These are phyloP conservation scores for Phoeniculus purpureus DNA, from an alignment of 2,797 vertebrate species.

Conservation along the genomic window DNA sequence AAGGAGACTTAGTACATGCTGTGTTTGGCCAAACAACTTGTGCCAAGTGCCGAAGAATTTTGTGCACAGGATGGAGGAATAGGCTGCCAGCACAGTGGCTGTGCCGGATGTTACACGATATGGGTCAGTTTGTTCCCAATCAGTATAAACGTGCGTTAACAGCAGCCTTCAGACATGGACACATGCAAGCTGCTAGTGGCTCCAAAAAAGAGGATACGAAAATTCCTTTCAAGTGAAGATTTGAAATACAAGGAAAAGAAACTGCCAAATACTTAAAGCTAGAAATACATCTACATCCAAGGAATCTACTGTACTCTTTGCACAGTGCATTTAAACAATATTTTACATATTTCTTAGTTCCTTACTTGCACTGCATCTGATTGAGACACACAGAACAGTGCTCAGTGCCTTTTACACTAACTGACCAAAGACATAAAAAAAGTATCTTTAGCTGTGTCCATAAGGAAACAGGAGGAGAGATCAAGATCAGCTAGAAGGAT, in stretches of 20 bases:
- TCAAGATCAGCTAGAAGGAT: background rate
- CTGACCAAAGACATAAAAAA: background rate
- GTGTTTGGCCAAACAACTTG: background rate
- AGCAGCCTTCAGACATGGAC: background rate
- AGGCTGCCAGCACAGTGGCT: background rate
- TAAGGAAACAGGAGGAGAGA: background rate
- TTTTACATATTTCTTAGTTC: background rate
- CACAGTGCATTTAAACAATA: background rate
- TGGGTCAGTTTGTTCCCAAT: background rate
- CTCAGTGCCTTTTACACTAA: background rate
- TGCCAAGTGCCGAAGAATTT: background rate
- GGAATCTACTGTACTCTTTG: background rate
- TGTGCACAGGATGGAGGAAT: background rate
- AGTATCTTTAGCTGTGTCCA: background rate
- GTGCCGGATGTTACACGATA: background rate
- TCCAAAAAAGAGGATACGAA: background rate
- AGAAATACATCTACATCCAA: background rate
- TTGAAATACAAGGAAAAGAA: background rate
- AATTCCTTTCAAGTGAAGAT: background rate
- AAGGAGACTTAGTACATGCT: background rate
- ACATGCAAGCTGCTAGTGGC: background rate
- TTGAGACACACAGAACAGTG: background rate
- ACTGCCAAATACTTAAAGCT: background rate
- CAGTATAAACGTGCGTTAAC: background rate
- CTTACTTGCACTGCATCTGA: background rate